Conservation (phyloP, 2,797 vertebrate genomes). For the Neostethus bicornis region DNA sequence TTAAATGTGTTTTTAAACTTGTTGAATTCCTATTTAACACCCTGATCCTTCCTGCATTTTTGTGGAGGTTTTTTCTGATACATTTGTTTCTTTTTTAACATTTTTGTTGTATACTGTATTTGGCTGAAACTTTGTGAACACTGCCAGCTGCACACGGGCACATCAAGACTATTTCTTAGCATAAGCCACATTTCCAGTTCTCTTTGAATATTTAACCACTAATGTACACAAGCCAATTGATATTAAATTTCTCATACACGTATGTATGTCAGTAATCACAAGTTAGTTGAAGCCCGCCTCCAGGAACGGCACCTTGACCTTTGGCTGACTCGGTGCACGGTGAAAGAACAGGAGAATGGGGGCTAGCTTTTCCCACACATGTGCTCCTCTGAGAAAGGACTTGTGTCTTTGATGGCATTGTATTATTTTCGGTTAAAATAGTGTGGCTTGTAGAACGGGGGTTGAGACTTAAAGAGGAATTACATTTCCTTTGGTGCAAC, state of each 20-base stretch:
- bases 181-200: conserved; percentile 41
- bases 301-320: conserved; percentile 42
- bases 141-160: conserved; percentile 39
- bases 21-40: conserved; percentile 50
- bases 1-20: conserved; percentile 58
- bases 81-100: conserved; percentile 36
- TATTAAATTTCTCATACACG: conserved; percentile 46
- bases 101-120: conserved; percentile 45
- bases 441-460: conserved; percentile 57
- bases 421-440: conserved; percentile 53
- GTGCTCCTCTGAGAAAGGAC: conserved; percentile 19
- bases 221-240: conserved; percentile 38
- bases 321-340: conserved; percentile 16
- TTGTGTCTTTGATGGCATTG: conserved; percentile 40
- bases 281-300: conserved; percentile 5
- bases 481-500: conserved; percentile 74
- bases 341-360: conserved; percentile 6
- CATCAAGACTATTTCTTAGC: conserved; percentile 27
- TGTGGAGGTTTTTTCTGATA: conserved; percentile 56
- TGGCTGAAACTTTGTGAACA: conserved; percentile 31
- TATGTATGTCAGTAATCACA: conserved; percentile 27
- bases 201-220: conserved; percentile 34
- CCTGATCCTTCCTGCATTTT: conserved; percentile 50
- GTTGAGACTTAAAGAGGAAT: conserved; percentile 46
- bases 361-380: conserved; percentile 6